A percentile compares a stretch with the other conserved stretches of the same genome.
phyloP scores from a whole-genome alignment of 2,113 vertebrate species.

The Quiscalus mexicanus region DNA sequence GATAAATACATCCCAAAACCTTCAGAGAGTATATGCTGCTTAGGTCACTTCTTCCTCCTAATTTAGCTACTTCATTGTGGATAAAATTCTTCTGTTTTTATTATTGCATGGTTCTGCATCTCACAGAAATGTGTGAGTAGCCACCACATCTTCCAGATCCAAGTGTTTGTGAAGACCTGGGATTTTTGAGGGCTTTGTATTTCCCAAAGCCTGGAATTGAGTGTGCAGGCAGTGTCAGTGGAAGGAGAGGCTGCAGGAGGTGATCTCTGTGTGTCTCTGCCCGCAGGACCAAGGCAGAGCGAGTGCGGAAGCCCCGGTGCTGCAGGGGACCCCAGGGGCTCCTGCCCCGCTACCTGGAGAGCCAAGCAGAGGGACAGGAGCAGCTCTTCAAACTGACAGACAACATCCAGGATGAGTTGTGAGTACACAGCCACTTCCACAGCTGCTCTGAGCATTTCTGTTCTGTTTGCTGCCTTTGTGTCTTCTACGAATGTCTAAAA shows the following conservation, averaged over 20 bases:
- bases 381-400: slow-evolving; percentile 93
- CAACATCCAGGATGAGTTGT: slow-evolving; percentile 95
- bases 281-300: slow-evolving; percentile 83
- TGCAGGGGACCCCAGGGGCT: slow-evolving; percentile 92
- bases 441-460: not conserved
- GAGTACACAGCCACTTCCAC: slow-evolving; percentile 65
- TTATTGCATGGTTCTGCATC: not conserved
- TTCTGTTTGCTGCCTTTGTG: not conserved
- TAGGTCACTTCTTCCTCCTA: not conserved
- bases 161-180: not conserved
- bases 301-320: slow-evolving; percentile 89
- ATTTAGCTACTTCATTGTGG: not conserved
- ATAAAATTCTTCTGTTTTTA: not conserved
- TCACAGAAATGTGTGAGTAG: not conserved
- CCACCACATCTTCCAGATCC: not conserved
- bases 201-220: fast-evolving
- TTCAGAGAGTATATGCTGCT: not conserved
- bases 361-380: slow-evolving; percentile 93
- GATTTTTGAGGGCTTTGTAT: not conserved
- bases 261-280: not conserved
- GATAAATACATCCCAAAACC: not conserved
- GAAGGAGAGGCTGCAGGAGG: not conserved
- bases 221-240: not conserved
- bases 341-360: slow-evolving; percentile 85
- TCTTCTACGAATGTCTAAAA: not conserved